A percentile compares a stretch with the other conserved stretches of the same genome.
These are phyloP conservation scores for Entomobrya proxima DNA, from an alignment of 2,888 invertebrate genomes.

Conservation along the genomic window DNA sequence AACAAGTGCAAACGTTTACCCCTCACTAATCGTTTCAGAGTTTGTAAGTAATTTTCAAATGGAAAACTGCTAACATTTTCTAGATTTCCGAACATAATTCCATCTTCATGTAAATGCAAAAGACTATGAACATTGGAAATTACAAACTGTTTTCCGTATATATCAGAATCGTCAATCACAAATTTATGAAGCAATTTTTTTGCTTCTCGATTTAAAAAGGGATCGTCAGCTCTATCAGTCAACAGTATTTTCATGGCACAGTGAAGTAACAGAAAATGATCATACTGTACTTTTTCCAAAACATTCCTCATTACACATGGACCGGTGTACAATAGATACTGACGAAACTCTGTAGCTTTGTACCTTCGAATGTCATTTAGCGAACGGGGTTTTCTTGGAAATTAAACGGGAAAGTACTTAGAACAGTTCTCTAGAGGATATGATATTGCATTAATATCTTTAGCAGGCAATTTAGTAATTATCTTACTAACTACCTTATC, in stretches of 20 bases:
- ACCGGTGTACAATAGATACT: conserved; percentile 4
- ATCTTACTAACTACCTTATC: no score
- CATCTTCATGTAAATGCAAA: conserved; percentile 25
- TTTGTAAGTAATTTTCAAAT: conserved; percentile 44
- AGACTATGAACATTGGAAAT: conserved; percentile 42
- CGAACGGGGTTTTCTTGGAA: background rate
- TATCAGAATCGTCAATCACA: background rate
- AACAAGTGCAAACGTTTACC: background rate
- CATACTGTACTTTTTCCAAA: background rate
- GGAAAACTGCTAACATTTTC: conserved; percentile 33
- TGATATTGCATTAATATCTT: background rate
- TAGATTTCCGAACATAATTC: background rate
- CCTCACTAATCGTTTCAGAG: background rate
- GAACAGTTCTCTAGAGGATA: background rate
- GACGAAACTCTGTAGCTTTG: conserved; percentile 24
- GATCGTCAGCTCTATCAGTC: background rate
- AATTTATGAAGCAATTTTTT: background rate
- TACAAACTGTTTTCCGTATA: background rate
- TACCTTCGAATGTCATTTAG: background rate
- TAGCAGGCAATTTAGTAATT: background rate
- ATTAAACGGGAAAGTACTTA: background rate
- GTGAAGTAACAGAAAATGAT: conserved; percentile 8
- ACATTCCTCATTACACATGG: background rate
- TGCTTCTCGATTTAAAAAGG: background rate
- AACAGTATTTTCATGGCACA: conserved; percentile 25